Evolutionary conservation across 2,888 invertebrate species (phyloP), one percentile per base, ranked within the genome.

Genomic region (Drosophila meridiana): DNA sequence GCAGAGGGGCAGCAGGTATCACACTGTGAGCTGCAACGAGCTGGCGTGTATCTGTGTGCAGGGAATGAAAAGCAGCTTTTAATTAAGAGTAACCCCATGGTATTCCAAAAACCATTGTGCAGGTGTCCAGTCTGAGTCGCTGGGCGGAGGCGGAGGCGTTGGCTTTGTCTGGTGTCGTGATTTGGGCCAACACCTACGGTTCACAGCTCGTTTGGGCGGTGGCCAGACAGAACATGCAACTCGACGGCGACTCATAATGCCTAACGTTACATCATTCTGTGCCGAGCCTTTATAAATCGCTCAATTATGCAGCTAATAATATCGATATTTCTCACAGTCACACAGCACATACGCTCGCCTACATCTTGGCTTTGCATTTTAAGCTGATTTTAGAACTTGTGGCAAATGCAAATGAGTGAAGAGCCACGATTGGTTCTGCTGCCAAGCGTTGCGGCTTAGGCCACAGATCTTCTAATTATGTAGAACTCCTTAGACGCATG

Each of bases 271-370:
- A 82, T 85, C 73, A 89, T 74, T 76, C 68, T 48, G 9, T 38
- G 34, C 48, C 43, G 43, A 38, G 45, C 63, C 69, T 50, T 73
- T 82, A 75, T 82, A 86, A 86, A 87, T 86, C 78, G 76, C 87
- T 78, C 85, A 86, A 89, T 86, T 89, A 86, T 89, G 78, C 34
- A 69, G 70, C 89, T 84, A 84, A 85, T 89, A 75, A 75, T 79
- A 65, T 69, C 81, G 70, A 89, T 84, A 81, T 87, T 76, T 83
- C 84, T 38, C 73, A 72, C 34, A 40, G 60, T 45, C 45, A 20
- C 20, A 9, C 59, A 14, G 26, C 48, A 50, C 36, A 59, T 20
- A 11, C 4, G 53, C n/a, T 83, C 87, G 87, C 83, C 83, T 50
- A 84, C 89, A 30, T 60, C 28, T 13, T 30, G 42, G 26, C 14